These are phyloP conservation scores for Ochropleura plecta DNA, from an alignment of 2,888 invertebrate genomes.

Conservation along the genomic window DNA sequence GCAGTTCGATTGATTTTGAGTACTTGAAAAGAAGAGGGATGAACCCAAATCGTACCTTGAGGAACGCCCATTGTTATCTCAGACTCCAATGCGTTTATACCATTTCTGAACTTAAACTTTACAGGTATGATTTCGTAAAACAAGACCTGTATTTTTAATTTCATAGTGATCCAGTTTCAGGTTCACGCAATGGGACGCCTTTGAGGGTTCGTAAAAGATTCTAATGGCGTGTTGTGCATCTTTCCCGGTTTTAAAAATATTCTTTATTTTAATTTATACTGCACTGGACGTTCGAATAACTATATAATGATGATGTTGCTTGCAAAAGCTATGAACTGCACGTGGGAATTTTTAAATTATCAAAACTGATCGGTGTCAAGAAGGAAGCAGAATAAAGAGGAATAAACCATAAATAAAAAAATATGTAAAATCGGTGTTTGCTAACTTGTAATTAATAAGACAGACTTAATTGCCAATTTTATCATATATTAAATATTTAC, in stretches of 20 bases:
- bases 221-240: not conserved
- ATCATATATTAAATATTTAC: slow-evolving; percentile 69
- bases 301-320: slow-evolving; percentile 20
- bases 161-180: not conserved
- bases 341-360: not conserved
- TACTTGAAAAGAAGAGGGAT: not conserved
- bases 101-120: not conserved
- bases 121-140: not conserved
- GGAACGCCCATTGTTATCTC: not conserved
- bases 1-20: not conserved
- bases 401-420: slow-evolving; percentile 36
- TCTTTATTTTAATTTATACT: slow-evolving; percentile 1
- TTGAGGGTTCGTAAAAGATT: not conserved
- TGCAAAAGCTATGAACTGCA: slow-evolving; percentile 18
- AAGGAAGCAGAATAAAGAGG: not conserved
- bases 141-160: not conserved
- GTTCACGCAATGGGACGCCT: not conserved
- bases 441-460: slow-evolving; percentile 75
- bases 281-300: not conserved
- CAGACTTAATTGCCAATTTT: slow-evolving; percentile 71
- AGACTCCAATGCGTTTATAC: not conserved
- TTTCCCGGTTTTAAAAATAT: not conserved
- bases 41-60: not conserved
- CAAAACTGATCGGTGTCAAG: not conserved
- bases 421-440: slow-evolving; percentile 60